A percentile compares a stretch with the other conserved stretches of the same genome.
Conservation (phyloP, 2,797 vertebrate genomes). For the Acanthopagrus latus region DNA sequence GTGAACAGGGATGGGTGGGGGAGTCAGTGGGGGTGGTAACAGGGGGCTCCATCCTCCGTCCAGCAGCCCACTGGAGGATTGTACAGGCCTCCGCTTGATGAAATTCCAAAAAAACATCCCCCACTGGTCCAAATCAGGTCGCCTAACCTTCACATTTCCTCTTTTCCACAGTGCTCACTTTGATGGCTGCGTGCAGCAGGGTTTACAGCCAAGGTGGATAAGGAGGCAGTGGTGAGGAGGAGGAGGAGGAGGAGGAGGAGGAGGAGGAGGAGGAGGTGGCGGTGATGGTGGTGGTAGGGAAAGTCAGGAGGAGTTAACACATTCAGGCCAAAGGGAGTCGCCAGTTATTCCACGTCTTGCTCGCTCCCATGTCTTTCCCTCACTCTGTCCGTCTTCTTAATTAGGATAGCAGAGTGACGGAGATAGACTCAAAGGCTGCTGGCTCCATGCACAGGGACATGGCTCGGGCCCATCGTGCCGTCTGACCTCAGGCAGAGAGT, state of each 20-base stretch:
- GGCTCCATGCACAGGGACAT: slow-evolving; percentile 9
- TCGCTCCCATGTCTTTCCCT: slow-evolving; percentile 35
- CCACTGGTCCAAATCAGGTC: slow-evolving; percentile 63
- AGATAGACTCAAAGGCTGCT: slow-evolving; percentile 12
- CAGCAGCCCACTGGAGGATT: slow-evolving; percentile 50
- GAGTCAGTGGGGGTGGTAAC: slow-evolving; percentile 44
- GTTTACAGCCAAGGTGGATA: slow-evolving; percentile 33
- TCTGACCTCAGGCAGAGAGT: slow-evolving; percentile 22
- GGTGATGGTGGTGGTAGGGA: slow-evolving; percentile 34
- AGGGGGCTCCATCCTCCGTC: slow-evolving; percentile 46
- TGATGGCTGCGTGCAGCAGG: slow-evolving; percentile 65
- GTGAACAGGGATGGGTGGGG: slow-evolving; percentile 1
- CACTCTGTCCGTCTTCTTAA: slow-evolving; percentile 56
- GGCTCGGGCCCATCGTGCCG: slow-evolving; percentile 19
- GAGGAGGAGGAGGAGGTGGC: not conserved
- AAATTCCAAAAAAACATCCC: slow-evolving; percentile 74
- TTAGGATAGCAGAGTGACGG: slow-evolving; percentile 52
- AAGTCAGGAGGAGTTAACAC: slow-evolving; percentile 71
- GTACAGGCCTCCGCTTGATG: slow-evolving; percentile 71
- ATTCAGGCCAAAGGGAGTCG: slow-evolving; percentile 45
- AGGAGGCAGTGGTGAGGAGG: slow-evolving; percentile 28
- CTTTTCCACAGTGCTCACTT: slow-evolving; percentile 65
- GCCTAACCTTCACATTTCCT: slow-evolving; percentile 74
- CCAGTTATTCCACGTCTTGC: slow-evolving; percentile 40
- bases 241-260: slow-evolving; percentile 4